Evolutionary conservation across 2,113 vertebrate genomes (phyloP).

Genomic region (Apistogramma diplotaenia): DNA sequence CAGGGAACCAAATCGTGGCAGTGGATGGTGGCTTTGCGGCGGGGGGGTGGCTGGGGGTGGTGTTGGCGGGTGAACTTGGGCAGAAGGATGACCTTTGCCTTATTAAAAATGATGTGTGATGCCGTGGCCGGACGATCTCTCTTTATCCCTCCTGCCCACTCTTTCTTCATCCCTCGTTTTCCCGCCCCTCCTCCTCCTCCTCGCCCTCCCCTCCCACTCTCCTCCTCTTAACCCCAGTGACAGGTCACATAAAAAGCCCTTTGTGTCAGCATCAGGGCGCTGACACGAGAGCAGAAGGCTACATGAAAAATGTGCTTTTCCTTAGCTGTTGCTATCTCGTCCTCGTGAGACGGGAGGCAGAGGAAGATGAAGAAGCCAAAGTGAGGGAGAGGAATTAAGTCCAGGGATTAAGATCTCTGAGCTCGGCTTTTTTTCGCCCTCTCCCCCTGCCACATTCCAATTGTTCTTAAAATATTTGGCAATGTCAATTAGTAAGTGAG

Average conservation of each 20-base stretch:
- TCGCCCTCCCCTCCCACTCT: conserved; percentile 59
- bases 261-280: conserved; percentile 79
- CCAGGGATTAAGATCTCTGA: conserved; percentile 97
- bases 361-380: conserved; percentile 31
- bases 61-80: conserved; percentile 82
- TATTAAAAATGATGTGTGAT: conserved; percentile 90
- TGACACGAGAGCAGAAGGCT: conserved; percentile 81
- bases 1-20: conserved; percentile 67
- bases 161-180: neutral
- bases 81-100: conserved; percentile 93
- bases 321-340: conserved; percentile 76
- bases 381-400: conserved; percentile 83
- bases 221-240: conserved; percentile 83
- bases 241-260: conserved; percentile 84
- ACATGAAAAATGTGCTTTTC: conserved; percentile 82
- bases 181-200: neutral
- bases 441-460: conserved; percentile 91
- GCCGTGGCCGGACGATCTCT: conserved; percentile 74
- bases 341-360: conserved; percentile 50
- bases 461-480: conserved; percentile 99
- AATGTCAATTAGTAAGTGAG: conserved; percentile 99
- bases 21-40: conserved; percentile 14
- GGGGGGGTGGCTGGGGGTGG: neutral
- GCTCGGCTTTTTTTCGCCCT: conserved; percentile 81
- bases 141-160: conserved; percentile 32